Base-by-base conservation (phyloP, 1,140 invertebrate species). In the Glomeris maerens region DNA sequence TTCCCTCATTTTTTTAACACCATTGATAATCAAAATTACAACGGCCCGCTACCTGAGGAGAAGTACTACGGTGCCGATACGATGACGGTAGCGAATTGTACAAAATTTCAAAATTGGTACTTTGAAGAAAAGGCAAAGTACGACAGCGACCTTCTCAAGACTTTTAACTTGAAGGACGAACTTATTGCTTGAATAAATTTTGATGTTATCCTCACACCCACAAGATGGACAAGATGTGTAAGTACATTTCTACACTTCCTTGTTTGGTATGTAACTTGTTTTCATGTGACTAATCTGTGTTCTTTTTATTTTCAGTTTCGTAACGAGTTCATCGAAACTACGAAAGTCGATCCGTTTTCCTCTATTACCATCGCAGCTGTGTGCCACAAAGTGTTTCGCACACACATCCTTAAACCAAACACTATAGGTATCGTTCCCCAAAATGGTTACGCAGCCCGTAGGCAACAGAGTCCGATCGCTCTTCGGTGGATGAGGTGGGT, bases 1-100 rank as follows among this genome's bases (percentile, higher is more conserved):
- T 56, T 56, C 28, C 42, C 49, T 22, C 49, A 47, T 29, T 27
- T 42, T 2, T 55, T 55, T 31, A 56, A 56, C 13, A 21, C 5
- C 3, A 22, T 2, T 29, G 47, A 40, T n/a, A 54, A 55, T 17
- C 38, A 49, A 42, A 52, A 44, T 23, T 57, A 55, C 42, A 10
- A 7, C 27, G 1, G 36, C 27, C 49, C n/a, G n/a, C n/a, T n/a
- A n/a, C n/a, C n/a, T n/a, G n/a, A n/a, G n/a, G n/a, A n/a, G n/a
- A n/a, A n/a, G n/a, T n/a, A n/a, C n/a, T n/a, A n/a, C n/a, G n/a
- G n/a, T n/a, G n/a, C n/a, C n/a, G n/a, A n/a, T n/a, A n/a, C n/a
- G n/a, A n/a, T n/a, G n/a, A n/a, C n/a, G n/a, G n/a, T n/a, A n/a
- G n/a, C n/a, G n/a, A n/a, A n/a, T n/a, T n/a, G n/a, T n/a, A n/a